Evolutionary conservation across 2,888 invertebrate species (phyloP), one percentile per base, ranked within the genome.

Genomic region (Physocephala rufipes): DNA sequence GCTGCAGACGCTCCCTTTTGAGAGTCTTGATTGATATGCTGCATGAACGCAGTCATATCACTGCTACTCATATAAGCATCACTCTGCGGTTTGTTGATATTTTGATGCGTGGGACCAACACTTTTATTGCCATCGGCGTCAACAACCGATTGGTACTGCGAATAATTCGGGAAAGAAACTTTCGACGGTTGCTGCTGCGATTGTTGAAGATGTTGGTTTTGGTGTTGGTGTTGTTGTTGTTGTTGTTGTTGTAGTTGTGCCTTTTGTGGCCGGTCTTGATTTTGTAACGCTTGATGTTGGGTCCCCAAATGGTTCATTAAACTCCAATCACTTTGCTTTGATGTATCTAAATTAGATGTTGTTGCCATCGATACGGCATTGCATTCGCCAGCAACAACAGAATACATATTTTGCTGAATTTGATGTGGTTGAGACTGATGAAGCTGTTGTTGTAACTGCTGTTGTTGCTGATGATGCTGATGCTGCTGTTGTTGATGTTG

Each of bases 21-120:
- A 1, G 76, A 77, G 76, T 81, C 81, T 67, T 82, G 82, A 58
- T 75, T 76, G 74, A 78, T 77, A 67, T 82, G 83, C 47, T 83
- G 82, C 82, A 83, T 83, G 19, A n/a, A 83, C 0, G 79, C 82
- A 1, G 81, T 79, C 81, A 83, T 82, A 61, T 83, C 83, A 36
- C 76, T 80, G 24, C 16, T 68, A 63, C 30, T 71, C 58, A 58
- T 75, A 36, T 79, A 79, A 7, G 66, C 78, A 9, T 36, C 36
- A 28, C 72, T 21, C 70, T 71, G 58, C 67, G 73, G 7, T 28
- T 69, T 73, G 43, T 16, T 71, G 24, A 47, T 30, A 2, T 71
- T 62, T 26, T 19, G 71, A 30, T 73, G 67, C 62, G 1, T 15
- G 70, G 21, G 36, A 19, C 49, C 47, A 1, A 43, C 24, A n/a